Evolutionary conservation across 2,888 invertebrate genomes (phyloP), one percentile per base, ranked within the genome.

Genomic region (Coelogynopora nodosa): DNA sequence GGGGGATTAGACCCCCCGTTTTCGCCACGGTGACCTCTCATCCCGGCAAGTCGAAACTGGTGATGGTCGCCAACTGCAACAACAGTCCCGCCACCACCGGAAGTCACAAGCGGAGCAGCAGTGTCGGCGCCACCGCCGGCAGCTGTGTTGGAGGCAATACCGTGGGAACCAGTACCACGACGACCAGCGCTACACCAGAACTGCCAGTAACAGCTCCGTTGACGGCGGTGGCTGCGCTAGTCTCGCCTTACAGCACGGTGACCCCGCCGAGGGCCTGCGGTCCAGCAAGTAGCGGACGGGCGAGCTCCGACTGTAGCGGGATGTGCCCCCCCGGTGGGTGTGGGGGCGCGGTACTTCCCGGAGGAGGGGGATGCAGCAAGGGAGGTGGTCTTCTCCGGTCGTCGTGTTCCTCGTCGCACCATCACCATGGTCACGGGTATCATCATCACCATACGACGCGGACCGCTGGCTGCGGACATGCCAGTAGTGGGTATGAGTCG

Each of bases 401-500:
- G 88, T 67, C 88, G 82, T 88, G 88, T 67, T 88, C 88, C 10
- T 84, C 86, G 28, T 1, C 28, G 85, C 28, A 49, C 29, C 31
- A 89, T 89, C 86, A 87, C 90, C 89, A n/a, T n/a, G n/a, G n/a
- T n/a, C n/a, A n/a, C n/a, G n/a, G n/a, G n/a, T n/a, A n/a, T n/a
- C 88, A 90, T 90, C 18, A 88, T 67, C 88, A 74, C 87, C 86
- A 49, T 87, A 87, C 5, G 13, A 26, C 67, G 13, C 18, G 67
- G n/a, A 67, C 74, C 13, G 67, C 31, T 5, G 86, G 67, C 30
- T 82, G 86, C 13, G 89, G 90, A 86, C 89, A 90, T 86, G 88
- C 90, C 88, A 88, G 90, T 90, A 93, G 93, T 84, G 97, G 97
- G 0, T 97, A 96, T 90, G 97, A 97, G 90, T 96, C 96, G 90